These are phyloP conservation scores for Chinchilla lanigera DNA, from an alignment of 2,113 vertebrate genomes.

Conservation along the genomic window DNA sequence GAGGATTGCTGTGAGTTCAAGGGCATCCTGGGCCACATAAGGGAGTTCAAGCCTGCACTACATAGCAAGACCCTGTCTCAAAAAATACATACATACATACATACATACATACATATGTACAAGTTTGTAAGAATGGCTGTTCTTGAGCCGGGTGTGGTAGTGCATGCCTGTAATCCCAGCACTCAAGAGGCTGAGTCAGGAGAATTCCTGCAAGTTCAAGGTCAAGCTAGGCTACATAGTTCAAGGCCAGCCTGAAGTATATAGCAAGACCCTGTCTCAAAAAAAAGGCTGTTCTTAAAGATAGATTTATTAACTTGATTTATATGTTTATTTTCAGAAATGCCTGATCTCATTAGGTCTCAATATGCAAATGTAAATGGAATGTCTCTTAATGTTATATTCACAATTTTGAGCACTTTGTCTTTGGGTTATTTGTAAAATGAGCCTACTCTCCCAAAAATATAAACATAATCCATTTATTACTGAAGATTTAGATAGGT, in stretches of 20 bases:
- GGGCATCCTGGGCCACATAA: background rate
- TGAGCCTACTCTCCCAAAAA: background rate
- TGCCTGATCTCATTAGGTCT: background rate
- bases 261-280: background rate
- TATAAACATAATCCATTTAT: slow-evolving; percentile 3
- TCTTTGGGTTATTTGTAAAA: slow-evolving; percentile 41
- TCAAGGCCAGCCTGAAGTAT: background rate
- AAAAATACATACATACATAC: background rate
- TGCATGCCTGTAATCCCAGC: background rate
- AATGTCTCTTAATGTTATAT: background rate
- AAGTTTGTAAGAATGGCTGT: background rate
- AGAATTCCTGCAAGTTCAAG: background rate
- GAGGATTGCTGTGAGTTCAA: background rate
- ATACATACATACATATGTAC: background rate
- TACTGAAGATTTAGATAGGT: background rate
- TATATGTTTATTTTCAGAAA: slow-evolving; percentile 14
- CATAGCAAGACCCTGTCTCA: background rate
- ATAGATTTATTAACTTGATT: slow-evolving; percentile 14
- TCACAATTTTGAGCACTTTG: slow-evolving; percentile 27
- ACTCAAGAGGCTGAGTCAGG: background rate
- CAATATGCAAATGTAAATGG: slow-evolving; percentile 5
- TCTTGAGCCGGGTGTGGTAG: background rate
- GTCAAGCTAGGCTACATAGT: background rate
- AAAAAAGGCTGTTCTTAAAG: background rate
- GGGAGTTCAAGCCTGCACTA: background rate